phyloP scores from a whole-genome alignment of 2,888 invertebrate species.

The Apamea sordens region DNA sequence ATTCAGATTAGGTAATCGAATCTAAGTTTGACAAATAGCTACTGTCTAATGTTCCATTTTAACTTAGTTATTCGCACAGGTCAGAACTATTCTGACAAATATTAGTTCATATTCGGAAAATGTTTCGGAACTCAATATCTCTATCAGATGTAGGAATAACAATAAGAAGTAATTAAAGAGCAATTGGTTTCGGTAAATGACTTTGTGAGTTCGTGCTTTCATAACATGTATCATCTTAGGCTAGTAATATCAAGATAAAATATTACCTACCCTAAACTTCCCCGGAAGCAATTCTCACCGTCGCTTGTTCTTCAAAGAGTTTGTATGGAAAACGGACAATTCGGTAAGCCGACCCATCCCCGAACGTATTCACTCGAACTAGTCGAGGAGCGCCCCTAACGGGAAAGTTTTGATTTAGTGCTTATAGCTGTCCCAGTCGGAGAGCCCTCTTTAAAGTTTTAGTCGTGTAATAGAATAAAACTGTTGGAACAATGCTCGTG shows the following conservation, averaged over 20 bases:
- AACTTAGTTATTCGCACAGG: constrained; percentile 44
- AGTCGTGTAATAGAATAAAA: constrained; percentile 89
- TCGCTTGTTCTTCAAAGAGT: constrained; percentile 76
- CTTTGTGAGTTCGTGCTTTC: constrained; percentile 33
- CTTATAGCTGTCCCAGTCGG: constrained; percentile 87
- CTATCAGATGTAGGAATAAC: constrained; percentile 44
- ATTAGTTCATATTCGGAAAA: constrained; percentile 54
- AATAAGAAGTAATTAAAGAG: constrained; percentile 56
- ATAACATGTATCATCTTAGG: constrained; percentile 61
- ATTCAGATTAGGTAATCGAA: constrained; percentile 56
- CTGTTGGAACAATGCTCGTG: constrained; percentile 85
- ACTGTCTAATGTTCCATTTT: constrained; percentile 34
- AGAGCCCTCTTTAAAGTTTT: constrained; percentile 87
- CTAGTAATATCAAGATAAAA: constrained; percentile 70
- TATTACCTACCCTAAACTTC: constrained; percentile 72
- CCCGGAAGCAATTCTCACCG: constrained; percentile 71
- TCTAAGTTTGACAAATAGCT: constrained; percentile 60
- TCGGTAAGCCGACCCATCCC: constrained; percentile 76
- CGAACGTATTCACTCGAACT: constrained; percentile 84
- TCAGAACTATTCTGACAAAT: constrained; percentile 53
- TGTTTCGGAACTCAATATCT: constrained; percentile 49
- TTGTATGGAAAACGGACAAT: constrained; percentile 81
- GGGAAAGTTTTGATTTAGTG: constrained; percentile 90
- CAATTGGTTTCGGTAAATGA: constrained; percentile 45
- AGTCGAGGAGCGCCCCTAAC: constrained; percentile 80